phyloP scores from a whole-genome alignment of 2,888 invertebrate genomes.

The Oxyteleia sp. region DNA sequence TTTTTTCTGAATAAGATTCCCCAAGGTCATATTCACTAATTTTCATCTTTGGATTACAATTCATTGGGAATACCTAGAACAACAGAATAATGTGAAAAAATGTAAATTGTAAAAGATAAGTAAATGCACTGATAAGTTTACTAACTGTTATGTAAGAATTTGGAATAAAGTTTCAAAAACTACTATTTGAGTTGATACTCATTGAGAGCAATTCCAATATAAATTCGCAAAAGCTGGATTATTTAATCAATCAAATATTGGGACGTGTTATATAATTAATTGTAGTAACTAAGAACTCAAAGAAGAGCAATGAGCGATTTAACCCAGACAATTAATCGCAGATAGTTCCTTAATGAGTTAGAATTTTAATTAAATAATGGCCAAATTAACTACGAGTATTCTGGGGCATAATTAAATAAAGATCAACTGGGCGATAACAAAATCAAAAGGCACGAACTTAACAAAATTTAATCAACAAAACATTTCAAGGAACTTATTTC shows the following conservation, averaged over 20 bases:
- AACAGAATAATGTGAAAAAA: too few species aligned
- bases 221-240: background rate
- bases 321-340: slow-evolving; percentile 40
- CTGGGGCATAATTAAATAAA: slow-evolving; percentile 50
- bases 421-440: slow-evolving; percentile 29
- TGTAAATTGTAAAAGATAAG: background rate
- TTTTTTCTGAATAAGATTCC: too few species aligned
- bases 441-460: slow-evolving; percentile 41
- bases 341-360: slow-evolving; percentile 40
- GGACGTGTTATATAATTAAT: slow-evolving; percentile 17
- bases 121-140: background rate
- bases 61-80: too few species aligned
- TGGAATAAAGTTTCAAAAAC: background rate
- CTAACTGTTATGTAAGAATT: background rate
- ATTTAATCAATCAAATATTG: slow-evolving; percentile 9
- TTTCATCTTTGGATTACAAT: too few species aligned
- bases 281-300: slow-evolving; percentile 6
- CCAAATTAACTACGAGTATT: slow-evolving; percentile 51
- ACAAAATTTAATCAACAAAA: slow-evolving; percentile 38
- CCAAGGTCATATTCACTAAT: too few species aligned
- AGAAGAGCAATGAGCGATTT: slow-evolving; percentile 21
- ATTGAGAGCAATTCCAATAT: background rate
- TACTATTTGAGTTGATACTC: background rate
- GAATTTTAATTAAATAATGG: slow-evolving; percentile 65
- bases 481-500: slow-evolving; percentile 35